Base-by-base conservation (phyloP, 1,140 invertebrate genomes). In the Drosophila pachea region DNA sequence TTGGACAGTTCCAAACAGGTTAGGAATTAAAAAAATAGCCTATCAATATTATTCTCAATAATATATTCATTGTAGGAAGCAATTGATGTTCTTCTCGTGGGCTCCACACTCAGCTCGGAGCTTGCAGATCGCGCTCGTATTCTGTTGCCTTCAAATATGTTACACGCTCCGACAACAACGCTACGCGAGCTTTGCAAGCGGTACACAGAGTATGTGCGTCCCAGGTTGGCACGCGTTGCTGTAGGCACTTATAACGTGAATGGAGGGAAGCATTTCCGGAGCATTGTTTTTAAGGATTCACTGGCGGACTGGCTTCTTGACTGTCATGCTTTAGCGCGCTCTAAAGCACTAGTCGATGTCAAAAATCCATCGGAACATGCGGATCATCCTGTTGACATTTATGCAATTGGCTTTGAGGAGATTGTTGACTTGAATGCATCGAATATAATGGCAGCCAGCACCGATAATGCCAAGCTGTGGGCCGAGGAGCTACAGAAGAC, bases 171-270 rank as follows among this genome's bases (percentile, higher is more conserved):
- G 16, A 94, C 94, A 22, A 93, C 93, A 76, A 93, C 97, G 5
- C 88, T 96, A 4, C 90, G 94, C 65, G 95, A 96, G 91, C 94
- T 96, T 92, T 96, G 95, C 79, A 93, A 95, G 72, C 91, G 95
- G 31, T 94, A 95, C 74, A 92, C 92, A 65, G 97, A 99, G 83
- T 99, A 95, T 83, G 95, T 96, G 0, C 91, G 92, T 52, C 91
- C 93, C 0, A 91, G 93, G 38, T 92, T 92, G 68, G 90, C 98
- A 1, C 91, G 95, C 36, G 92, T 99, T 4, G 94, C 95, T 56
- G 94, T 98, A 50, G 98, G 97, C 8, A 99, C 99, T 2, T 99
- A 99, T 90, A 99, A 99, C 90, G 98, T 99, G 0, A 99, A 99
- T 91, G 99, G 99, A 36, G 98, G 98, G 22, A 99, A 99, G 90